phyloP scores from a whole-genome alignment of 2,797 vertebrate species.

The Cossypha niveicapilla region DNA sequence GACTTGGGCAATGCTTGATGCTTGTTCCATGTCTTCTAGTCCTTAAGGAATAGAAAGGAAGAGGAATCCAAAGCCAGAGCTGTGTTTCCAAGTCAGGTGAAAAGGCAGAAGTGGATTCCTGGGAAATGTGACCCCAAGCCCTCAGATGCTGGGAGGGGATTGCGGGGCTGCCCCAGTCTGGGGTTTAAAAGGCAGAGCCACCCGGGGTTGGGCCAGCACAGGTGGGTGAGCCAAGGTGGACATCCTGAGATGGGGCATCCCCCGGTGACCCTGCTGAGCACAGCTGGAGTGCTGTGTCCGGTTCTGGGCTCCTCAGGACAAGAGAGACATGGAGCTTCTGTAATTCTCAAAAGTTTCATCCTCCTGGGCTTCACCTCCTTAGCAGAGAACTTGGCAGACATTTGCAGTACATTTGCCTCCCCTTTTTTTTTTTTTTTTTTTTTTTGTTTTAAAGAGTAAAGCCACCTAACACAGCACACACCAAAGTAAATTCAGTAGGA shows the following conservation, averaged over 20 bases:
- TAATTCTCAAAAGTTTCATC: not conserved
- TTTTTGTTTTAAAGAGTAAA: not conserved
- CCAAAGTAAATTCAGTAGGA: not conserved
- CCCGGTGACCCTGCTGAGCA: not conserved
- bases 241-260: not conserved
- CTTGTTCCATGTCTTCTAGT: not conserved
- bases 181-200: not conserved
- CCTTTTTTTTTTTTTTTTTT: too few relatives aligned
- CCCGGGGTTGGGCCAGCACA: accelerated
- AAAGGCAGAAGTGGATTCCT: not conserved
- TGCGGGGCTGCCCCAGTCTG: too few relatives aligned
- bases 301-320: not conserved
- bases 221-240: not conserved
- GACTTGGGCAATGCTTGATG: not conserved
- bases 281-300: not conserved
- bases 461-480: not conserved
- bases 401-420: not conserved
- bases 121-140: not conserved
- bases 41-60: not conserved
- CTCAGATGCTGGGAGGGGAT: not conserved
- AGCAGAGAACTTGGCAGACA: not conserved
- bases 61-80: not conserved
- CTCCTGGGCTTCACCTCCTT: not conserved
- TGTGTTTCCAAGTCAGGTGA: not conserved
- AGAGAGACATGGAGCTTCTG: not conserved